Base-by-base conservation (phyloP, 2,113 vertebrate genomes). In the Chionodraco myersi region DNA sequence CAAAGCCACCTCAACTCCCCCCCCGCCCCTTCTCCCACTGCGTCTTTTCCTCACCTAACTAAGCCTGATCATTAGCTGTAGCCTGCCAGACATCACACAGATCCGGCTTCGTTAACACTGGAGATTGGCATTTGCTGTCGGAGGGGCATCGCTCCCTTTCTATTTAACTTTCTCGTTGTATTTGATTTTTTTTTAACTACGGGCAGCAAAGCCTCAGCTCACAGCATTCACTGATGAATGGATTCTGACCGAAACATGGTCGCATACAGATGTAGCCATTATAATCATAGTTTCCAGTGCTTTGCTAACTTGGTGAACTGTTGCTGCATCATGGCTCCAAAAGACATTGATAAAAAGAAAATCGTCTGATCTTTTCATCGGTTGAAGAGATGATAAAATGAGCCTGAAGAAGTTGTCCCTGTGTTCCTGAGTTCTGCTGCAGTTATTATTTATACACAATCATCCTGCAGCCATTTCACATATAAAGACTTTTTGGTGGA, bases 11-110 rank as follows among this genome's bases (percentile, higher is more conserved):
- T 23, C 77, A 26, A 36, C 34, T 21, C 21, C 21, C 36, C 59
- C 54, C 56, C 45, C 45, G 23, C 0, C 45, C 30, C 0, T 0
- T 52, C 71, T 62, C 47, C 36, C 51, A 7, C 63, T 23, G 48
- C 18, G 26, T 47, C 66, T 56, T 62, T 69, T 67, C 48, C 45
- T 54, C 79, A 68, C 79, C 80, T 82, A 86, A 83, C 83, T 47
- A 74, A 89, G 66, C 71, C 70, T 82, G 68, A 85, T 91, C 85
- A 86, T 92, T 91, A 91, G 85, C 84, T 2, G 58, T 11, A 77
- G 59, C 62, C 81, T 47, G 61, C 74, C 77, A 65, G 77, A 89
- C 88, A 82, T 91, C 87, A 88, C 67, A 87, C 67, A 26, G 52
- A 47, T 10, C 14, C 15, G 1, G 52, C 83, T 78, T 91, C 83